Evolutionary conservation across 1,140 invertebrate genomes (phyloP).

Genomic region (Bombus haemorrhoidalis): DNA sequence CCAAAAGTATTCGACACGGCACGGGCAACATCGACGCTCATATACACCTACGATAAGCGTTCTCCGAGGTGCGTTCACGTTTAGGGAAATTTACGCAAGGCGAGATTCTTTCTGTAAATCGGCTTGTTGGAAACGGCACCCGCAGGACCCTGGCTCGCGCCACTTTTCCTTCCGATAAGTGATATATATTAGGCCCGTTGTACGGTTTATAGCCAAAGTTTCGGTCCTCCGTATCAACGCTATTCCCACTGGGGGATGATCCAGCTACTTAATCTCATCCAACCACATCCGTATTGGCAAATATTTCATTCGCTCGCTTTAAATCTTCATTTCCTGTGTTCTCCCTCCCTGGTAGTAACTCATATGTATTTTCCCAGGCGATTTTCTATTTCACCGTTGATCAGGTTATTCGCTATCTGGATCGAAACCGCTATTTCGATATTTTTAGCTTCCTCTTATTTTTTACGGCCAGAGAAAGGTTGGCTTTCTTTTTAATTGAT

Average conservation of each 20-base stretch:
- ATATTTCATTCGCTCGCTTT: conserved; percentile 43
- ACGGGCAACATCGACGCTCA: not conserved
- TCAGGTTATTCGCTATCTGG: not conserved
- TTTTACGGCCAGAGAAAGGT: rapidly evolving
- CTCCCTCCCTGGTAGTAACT: not conserved
- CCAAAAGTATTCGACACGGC: not conserved
- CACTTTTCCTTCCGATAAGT: conserved; percentile 43
- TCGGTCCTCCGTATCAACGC: conserved; percentile 40
- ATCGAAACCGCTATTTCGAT: not conserved
- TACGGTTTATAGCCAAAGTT: conserved; percentile 50
- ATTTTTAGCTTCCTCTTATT: not conserved
- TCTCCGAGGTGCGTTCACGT: conserved; percentile 18
- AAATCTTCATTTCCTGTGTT: conserved; percentile 22
- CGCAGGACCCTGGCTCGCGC: conserved; percentile 18
- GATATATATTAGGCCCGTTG: conserved; percentile 31
- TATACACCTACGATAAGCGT: not conserved
- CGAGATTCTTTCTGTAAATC: conserved; percentile 23
- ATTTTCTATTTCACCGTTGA: not conserved
- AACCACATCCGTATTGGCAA: conserved; percentile 28
- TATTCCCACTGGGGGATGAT: conserved; percentile 20
- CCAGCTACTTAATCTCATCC: conserved; percentile 43
- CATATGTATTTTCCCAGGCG: not conserved
- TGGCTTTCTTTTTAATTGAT: not conserved
- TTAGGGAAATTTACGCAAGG: conserved; percentile 26
- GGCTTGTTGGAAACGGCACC: conserved; percentile 1